These are phyloP conservation scores for Colaptes auratus DNA, from an alignment of 2,113 vertebrate species.

Conservation along the genomic window DNA sequence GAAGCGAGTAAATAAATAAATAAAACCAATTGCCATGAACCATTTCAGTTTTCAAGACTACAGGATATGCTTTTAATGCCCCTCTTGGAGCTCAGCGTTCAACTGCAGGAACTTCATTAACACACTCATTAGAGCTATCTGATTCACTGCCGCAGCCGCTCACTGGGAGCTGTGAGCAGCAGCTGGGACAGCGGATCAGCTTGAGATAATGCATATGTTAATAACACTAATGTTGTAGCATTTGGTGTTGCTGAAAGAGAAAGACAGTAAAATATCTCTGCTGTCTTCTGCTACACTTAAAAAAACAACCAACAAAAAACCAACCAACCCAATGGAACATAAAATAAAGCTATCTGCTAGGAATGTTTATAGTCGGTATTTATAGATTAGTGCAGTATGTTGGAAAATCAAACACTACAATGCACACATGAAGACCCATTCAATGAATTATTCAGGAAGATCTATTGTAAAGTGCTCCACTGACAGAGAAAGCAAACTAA, in stretches of 20 bases:
- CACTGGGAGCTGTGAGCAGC: slow-evolving; percentile 34
- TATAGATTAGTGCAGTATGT: slow-evolving; percentile 47
- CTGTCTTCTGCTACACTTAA: slow-evolving; percentile 44
- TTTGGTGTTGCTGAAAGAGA: slow-evolving; percentile 58
- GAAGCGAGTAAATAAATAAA: slow-evolving; percentile 7
- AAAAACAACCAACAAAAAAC: neutral
- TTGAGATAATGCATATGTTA: slow-evolving; percentile 64
- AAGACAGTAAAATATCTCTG: slow-evolving; percentile 51
- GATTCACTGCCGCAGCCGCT: slow-evolving; percentile 57
- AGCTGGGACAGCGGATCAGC: slow-evolving; percentile 39
- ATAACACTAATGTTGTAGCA: slow-evolving; percentile 51
- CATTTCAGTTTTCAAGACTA: neutral
- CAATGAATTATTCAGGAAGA: slow-evolving; percentile 50
- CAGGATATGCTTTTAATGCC: slow-evolving; percentile 39
- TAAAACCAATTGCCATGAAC: neutral
- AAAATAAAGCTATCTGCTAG: slow-evolving; percentile 55
- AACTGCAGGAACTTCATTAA: slow-evolving; percentile 74
- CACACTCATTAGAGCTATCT: slow-evolving; percentile 62
- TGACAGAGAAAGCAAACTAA: neutral
- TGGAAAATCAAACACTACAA: neutral
- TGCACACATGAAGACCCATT: neutral
- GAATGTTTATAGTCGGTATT: slow-evolving; percentile 58
- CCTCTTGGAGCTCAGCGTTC: slow-evolving; percentile 16
- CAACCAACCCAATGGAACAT: neutral
- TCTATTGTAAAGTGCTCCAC: neutral